A percentile compares a stretch with the other conserved stretches of the same genome.
phyloP scores from a whole-genome alignment of 2,113 vertebrate species.

The Diadophis punctatus region DNA sequence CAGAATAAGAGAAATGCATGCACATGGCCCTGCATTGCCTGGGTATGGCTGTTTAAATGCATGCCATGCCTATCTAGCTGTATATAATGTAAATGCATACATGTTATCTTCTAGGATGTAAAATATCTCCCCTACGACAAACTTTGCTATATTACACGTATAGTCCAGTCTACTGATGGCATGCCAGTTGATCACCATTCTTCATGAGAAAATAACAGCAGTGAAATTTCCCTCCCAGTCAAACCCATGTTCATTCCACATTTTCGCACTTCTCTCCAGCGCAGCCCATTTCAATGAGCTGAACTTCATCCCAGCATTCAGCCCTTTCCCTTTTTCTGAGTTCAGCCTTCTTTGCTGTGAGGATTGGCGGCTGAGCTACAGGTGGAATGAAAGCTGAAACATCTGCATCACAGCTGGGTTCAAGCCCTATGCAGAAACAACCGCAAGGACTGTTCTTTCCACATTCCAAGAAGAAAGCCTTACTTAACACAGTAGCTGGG shows the following conservation, averaged over 20 bases:
- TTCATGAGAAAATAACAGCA: background rate
- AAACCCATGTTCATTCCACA: background rate
- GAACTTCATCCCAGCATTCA: background rate
- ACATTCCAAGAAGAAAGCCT: background rate
- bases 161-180: background rate
- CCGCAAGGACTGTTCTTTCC: background rate
- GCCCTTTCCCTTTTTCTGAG: background rate
- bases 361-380: background rate
- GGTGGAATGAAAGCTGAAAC: background rate
- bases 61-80: background rate
- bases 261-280: background rate
- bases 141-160: background rate
- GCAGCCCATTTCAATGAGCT: background rate
- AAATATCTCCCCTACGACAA: background rate
- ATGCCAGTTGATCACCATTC: background rate
- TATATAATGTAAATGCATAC: background rate
- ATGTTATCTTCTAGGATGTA: background rate
- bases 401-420: background rate
- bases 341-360: background rate
- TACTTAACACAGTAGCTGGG: background rate
- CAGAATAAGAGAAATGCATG: background rate
- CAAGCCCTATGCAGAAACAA: background rate
- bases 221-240: background rate
- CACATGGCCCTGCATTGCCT: background rate
- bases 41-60: background rate